Evolutionary conservation across 37 sponge, comb jelly and placozoan genomes (phyloP).

Genomic region (Chondrosia reniformis): DNA sequence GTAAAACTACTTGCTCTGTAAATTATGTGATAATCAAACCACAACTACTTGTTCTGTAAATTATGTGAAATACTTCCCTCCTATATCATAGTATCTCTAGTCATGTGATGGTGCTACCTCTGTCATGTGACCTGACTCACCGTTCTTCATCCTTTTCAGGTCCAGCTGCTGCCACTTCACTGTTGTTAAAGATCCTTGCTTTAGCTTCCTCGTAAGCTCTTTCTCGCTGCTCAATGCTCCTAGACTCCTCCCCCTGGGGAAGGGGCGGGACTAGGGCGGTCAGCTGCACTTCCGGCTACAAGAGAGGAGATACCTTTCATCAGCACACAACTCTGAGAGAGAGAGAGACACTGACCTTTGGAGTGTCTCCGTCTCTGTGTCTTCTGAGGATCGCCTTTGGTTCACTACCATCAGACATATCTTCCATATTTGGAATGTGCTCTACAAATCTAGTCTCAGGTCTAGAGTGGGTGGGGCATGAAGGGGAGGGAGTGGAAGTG

Average conservation of each 20-base stretch:
- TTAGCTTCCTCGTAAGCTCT: slow-evolving; percentile 76
- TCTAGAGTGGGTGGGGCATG: slow-evolving; percentile 18
- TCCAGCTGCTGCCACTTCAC: background rate
- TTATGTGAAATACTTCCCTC: too few relatives aligned
- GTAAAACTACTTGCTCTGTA: too few relatives aligned
- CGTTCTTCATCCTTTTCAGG: background rate
- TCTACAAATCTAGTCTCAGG: slow-evolving; percentile 65
- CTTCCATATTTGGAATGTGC: slow-evolving; percentile 17
- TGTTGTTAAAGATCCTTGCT: slow-evolving; percentile 73
- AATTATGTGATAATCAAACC: too few relatives aligned
- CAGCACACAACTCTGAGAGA: background rate
- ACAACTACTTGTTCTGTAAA: too few relatives aligned
- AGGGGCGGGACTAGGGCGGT: background rate
- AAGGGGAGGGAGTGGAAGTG: too few relatives aligned
- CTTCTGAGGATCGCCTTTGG: slow-evolving; percentile 68
- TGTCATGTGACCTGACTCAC: background rate
- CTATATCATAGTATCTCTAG: too few relatives aligned
- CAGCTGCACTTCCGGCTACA: background rate
- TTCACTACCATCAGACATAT: slow-evolving; percentile 42
- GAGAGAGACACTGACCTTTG: background rate
- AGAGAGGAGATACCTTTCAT: background rate
- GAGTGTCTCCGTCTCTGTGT: background rate
- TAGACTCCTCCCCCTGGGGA: slow-evolving; percentile 12
- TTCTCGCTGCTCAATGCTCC: slow-evolving; percentile 77
- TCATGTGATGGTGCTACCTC: too few relatives aligned